A percentile compares a stretch with the other conserved stretches of the same genome.
These are phyloP conservation scores for Harpegnathos saltator DNA, from an alignment of 1,140 invertebrate species.

Conservation along the genomic window DNA sequence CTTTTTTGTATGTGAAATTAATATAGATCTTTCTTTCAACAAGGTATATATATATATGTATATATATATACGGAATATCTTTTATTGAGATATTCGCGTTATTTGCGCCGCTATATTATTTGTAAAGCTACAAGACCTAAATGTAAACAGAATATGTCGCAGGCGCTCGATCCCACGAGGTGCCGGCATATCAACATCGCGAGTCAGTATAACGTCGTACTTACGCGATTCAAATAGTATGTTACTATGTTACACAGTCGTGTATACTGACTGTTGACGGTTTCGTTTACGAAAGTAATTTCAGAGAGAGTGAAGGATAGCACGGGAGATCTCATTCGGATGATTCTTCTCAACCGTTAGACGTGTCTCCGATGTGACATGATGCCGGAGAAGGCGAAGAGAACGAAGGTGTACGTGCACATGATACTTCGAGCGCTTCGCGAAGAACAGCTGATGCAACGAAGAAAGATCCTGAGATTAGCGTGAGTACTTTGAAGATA, in stretches of 20 bases:
- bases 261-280: neutral
- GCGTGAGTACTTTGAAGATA: conserved; percentile 37
- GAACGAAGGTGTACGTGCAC: neutral
- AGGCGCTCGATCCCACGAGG: conserved; percentile 6
- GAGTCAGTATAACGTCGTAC: conserved; percentile 39
- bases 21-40: conserved; percentile 14
- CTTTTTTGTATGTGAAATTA: conserved; percentile 18
- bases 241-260: neutral
- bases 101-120: conserved; percentile 20
- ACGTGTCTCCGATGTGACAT: neutral
- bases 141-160: conserved; percentile 59
- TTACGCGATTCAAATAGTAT: conserved; percentile 3
- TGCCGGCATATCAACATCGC: conserved; percentile 38
- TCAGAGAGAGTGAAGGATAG: neutral
- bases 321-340: no score
- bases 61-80: neutral
- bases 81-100: conserved; percentile 52
- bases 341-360: neutral
- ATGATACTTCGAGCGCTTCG: neutral
- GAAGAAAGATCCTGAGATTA: neutral
- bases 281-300: conserved; percentile 13
- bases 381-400: neutral
- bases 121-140: conserved; percentile 62
- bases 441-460: neutral
- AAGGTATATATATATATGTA: neutral